These are phyloP conservation scores for Calliphora vicina DNA, from an alignment of 1,140 invertebrate species.

Conservation along the genomic window DNA sequence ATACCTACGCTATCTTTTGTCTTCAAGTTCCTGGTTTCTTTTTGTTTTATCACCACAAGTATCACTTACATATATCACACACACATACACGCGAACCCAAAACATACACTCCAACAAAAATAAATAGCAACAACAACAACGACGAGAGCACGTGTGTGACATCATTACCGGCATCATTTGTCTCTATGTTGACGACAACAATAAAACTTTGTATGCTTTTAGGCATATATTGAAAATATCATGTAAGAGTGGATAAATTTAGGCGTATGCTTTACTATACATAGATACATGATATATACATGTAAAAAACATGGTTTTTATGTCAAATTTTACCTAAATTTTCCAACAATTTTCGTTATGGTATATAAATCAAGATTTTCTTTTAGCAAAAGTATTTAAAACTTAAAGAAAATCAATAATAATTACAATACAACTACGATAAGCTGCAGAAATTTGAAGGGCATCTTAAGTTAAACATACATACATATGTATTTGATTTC, in stretches of 20 bases:
- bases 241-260: no score
- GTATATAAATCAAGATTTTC: background rate
- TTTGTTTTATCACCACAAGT: background rate
- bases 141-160: background rate
- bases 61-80: background rate
- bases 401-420: background rate
- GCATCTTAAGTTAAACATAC: background rate
- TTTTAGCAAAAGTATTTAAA: background rate
- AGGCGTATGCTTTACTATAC: no score
- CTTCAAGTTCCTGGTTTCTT: background rate
- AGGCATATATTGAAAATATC: background rate
- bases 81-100: background rate
- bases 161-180: background rate
- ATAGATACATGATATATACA: no score
- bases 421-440: background rate
- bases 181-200: background rate
- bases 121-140: background rate
- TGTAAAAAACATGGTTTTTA: no score
- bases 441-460: background rate
- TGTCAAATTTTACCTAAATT: background rate
- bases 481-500: background rate
- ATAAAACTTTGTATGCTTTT: background rate
- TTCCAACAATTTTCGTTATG: background rate
- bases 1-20: background rate
- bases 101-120: background rate